phyloP scores from a whole-genome alignment of 2,888 invertebrate species.

The Parnassius smintheus region DNA sequence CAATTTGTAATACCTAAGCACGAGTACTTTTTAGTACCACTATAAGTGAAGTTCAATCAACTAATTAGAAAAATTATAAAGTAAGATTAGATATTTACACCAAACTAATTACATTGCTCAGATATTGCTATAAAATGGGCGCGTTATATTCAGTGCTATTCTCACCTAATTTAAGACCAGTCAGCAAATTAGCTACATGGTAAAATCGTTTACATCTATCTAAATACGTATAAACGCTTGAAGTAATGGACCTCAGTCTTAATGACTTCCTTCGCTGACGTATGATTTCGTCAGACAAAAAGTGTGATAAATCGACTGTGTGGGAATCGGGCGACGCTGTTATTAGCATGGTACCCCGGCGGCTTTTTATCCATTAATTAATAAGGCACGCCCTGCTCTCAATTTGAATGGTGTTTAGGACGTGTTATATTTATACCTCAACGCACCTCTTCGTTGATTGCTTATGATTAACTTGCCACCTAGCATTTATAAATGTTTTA shows the following conservation, averaged over 20 bases:
- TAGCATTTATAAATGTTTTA: not conserved
- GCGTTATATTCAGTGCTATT: no score
- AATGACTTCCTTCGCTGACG: slow-evolving; percentile 77
- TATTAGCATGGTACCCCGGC: slow-evolving; percentile 64
- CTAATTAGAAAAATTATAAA: no score
- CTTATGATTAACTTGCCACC: slow-evolving; percentile 60
- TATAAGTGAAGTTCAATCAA: no score
- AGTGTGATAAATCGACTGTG: slow-evolving; percentile 74
- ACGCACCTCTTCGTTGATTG: slow-evolving; percentile 70
- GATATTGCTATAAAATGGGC: no score
- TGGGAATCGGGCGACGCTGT: slow-evolving; percentile 64
- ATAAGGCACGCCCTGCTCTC: slow-evolving; percentile 59
- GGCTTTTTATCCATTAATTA: slow-evolving; percentile 75
- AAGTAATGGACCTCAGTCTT: slow-evolving; percentile 52
- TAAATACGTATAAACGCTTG: slow-evolving; percentile 53
- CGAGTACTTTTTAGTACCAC: no score
- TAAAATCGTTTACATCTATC: slow-evolving; percentile 43
- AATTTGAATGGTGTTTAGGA: slow-evolving; percentile 27
- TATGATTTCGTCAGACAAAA: slow-evolving; percentile 74
- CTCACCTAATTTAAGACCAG: no score
- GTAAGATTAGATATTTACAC: no score
- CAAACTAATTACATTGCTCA: no score
- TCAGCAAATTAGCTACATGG: not conserved
- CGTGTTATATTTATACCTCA: slow-evolving; percentile 62
- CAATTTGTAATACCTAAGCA: no score